Conservation (phyloP, 2,888 invertebrate genomes). For the Pyrrhia umbra region DNA sequence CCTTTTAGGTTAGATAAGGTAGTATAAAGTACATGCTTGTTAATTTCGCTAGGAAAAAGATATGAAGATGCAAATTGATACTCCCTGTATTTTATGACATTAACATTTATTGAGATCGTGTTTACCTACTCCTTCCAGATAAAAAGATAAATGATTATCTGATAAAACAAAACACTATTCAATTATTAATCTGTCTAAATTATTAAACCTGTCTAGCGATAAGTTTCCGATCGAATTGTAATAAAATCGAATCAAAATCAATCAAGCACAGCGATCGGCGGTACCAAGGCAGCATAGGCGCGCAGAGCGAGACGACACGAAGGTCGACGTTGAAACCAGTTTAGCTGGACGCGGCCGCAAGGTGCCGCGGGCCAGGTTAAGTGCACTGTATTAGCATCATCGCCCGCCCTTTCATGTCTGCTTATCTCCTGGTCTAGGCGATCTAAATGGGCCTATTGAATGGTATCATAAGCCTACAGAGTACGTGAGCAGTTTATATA, state of each 20-base stretch:
- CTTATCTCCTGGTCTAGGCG: constrained; percentile 84
- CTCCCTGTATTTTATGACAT: no score
- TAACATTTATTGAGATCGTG: no score
- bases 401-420: constrained; percentile 87
- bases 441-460: constrained; percentile 86
- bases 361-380: constrained; percentile 87
- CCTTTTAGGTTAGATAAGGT: background rate
- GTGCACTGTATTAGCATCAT: constrained; percentile 88
- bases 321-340: constrained; percentile 87
- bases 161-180: background rate
- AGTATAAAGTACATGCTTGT: background rate
- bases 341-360: constrained; percentile 84
- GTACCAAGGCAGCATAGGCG: constrained; percentile 83
- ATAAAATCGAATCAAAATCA: constrained; percentile 77
- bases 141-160: background rate
- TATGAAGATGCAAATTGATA: background rate
- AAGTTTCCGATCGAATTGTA: constrained; percentile 66
- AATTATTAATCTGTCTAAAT: constrained; percentile 24
- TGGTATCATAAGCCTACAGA: constrained; percentile 67
- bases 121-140: background rate
- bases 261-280: constrained; percentile 80
- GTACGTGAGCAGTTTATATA: constrained; percentile 44
- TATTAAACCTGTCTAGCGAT: constrained; percentile 42
- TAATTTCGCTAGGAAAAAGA: background rate
- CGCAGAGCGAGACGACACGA: constrained; percentile 80